Percentiles rank a stretch among this genome's conserved stretches.
Evolutionary conservation across 2,113 vertebrate species (phyloP).

Genomic region (Hyperopisus bebe): DNA sequence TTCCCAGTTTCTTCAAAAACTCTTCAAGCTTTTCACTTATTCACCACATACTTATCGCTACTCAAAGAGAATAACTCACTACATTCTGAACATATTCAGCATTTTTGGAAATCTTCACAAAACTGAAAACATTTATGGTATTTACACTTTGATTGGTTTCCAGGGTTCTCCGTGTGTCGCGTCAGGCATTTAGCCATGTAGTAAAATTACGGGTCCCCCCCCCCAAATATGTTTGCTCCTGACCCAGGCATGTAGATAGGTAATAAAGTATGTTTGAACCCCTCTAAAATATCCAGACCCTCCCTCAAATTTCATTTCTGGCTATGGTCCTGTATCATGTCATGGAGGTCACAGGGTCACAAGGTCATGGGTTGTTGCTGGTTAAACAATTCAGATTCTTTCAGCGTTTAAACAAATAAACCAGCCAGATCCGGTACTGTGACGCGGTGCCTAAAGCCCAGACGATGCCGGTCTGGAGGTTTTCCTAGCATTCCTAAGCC

Average conservation of each 20-base stretch:
- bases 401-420: not conserved
- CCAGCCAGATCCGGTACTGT: not conserved
- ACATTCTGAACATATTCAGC: not conserved
- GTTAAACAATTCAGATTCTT: not conserved
- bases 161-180: not conserved
- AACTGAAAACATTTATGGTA: not conserved
- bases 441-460: not conserved
- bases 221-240: not conserved
- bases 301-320: not conserved
- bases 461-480: not conserved
- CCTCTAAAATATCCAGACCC: not conserved
- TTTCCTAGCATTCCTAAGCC: not conserved
- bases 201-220: not conserved
- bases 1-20: not conserved
- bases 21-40: not conserved
- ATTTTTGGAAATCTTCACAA: not conserved
- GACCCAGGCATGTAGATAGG: not conserved
- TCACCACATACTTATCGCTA: not conserved
- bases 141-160: not conserved
- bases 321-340: not conserved
- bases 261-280: not conserved
- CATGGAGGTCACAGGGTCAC: not conserved
- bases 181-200: not conserved
- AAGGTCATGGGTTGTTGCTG: not conserved
- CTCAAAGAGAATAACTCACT: not conserved